Percentiles rank a stretch among this genome's conserved stretches.
phyloP scores from a whole-genome alignment of 2,113 vertebrate species.

The Erythrocercus mccallii region DNA sequence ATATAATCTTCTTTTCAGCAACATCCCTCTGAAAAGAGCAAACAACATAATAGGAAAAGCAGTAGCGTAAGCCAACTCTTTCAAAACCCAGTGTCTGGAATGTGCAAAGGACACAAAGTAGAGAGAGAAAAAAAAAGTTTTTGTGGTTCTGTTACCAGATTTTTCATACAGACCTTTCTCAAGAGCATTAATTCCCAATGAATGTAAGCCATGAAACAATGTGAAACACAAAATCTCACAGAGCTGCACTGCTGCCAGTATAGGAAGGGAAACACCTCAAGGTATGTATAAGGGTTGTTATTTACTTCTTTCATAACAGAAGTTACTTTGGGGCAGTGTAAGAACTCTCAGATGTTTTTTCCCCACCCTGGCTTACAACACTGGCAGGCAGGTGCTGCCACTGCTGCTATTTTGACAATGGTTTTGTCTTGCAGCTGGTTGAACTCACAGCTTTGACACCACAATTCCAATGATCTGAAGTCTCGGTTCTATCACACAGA shows the following conservation, averaged over 20 bases:
- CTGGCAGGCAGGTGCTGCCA: background rate
- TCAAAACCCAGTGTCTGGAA: slow-evolving; percentile 61
- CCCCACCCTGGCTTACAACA: background rate
- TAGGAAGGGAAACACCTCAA: slow-evolving; percentile 5
- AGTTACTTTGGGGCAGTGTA: background rate
- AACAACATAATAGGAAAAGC: slow-evolving; percentile 64
- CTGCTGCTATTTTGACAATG: background rate
- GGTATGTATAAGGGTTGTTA: background rate
- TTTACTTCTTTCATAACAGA: background rate
- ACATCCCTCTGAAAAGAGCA: slow-evolving; percentile 69
- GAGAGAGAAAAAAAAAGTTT: background rate
- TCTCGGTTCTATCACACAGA: fast-evolving
- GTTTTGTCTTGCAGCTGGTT: background rate
- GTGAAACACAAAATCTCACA: slow-evolving; percentile 39
- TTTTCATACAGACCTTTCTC: slow-evolving; percentile 53
- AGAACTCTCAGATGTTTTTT: background rate
- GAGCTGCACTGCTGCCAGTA: background rate
- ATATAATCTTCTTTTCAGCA: slow-evolving; percentile 72
- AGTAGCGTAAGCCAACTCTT: slow-evolving; percentile 55
- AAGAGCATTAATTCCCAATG: slow-evolving; percentile 39
- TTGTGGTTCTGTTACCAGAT: slow-evolving; percentile 34
- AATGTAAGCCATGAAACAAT: background rate
- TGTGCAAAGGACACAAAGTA: slow-evolving; percentile 31
- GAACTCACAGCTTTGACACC: background rate
- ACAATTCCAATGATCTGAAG: background rate